A percentile compares a stretch with the other conserved stretches of the same genome.
These are phyloP conservation scores for Caerostris darwini DNA, from an alignment of 1,140 invertebrate genomes.

Conservation along the genomic window DNA sequence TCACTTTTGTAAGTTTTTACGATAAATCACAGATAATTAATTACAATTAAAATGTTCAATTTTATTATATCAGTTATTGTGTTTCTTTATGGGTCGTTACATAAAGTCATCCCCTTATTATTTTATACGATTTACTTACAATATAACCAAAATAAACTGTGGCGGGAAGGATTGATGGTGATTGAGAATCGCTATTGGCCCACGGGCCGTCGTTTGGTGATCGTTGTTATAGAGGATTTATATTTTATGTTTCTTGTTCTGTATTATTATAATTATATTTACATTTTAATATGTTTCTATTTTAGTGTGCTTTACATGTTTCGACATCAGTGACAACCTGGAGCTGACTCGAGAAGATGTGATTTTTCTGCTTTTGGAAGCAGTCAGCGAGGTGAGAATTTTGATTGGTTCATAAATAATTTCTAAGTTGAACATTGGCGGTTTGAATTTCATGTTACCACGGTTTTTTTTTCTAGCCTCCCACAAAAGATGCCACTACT, in stretches of 20 bases:
- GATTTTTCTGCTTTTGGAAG: slow-evolving; percentile 6
- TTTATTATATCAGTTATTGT: no score
- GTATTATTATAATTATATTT: neutral
- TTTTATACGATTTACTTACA: no score
- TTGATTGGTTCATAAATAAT: neutral
- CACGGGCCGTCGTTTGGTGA: no score
- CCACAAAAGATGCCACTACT: slow-evolving; percentile 14
- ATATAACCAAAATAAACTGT: no score
- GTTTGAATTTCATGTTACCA: neutral
- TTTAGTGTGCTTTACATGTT: slow-evolving; percentile 61
- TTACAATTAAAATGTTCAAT: no score
- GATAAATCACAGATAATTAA: no score
- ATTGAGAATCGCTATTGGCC: neutral
- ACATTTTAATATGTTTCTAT: neutral
- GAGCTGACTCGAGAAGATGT: slow-evolving; percentile 34
- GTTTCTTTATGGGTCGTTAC: no score
- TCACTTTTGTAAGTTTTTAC: no score
- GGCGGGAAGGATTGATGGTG: no score
- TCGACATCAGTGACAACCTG: neutral
- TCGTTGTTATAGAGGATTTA: no score
- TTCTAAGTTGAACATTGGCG: neutral
- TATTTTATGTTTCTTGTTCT: neutral
- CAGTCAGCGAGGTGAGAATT: slow-evolving; percentile 18
- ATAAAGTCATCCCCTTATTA: no score
- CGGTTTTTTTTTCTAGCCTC: neutral